phyloP scores from a whole-genome alignment of 2,113 vertebrate species.

The Solenodon paradoxus region DNA sequence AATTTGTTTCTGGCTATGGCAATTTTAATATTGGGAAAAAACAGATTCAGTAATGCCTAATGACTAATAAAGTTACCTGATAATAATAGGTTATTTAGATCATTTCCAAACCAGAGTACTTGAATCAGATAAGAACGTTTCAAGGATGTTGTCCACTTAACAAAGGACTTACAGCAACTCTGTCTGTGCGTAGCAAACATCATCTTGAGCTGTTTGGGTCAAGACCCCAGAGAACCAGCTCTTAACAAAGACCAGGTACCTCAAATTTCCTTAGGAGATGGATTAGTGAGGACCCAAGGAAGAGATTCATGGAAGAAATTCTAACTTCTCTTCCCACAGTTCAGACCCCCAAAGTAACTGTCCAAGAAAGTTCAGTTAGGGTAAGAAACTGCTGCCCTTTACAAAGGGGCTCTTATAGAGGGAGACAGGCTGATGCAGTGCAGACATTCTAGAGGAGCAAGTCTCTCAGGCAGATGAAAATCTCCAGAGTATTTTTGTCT shows the following conservation, averaged over 20 bases:
- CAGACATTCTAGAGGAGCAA: neutral
- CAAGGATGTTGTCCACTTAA: neutral
- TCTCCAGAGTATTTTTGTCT: neutral
- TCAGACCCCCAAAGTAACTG: neutral
- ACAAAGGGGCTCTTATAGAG: neutral
- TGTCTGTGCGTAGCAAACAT: neutral
- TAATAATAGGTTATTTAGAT: constrained; percentile 6
- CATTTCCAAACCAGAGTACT: neutral
- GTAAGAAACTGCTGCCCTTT: neutral
- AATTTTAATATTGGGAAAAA: neutral
- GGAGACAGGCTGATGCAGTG: neutral
- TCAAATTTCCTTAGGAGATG: neutral
- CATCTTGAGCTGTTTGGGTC: neutral
- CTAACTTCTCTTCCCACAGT: neutral
- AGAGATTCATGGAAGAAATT: neutral
- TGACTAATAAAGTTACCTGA: constrained; percentile 2
- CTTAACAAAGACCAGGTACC: neutral
- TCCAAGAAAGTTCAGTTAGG: neutral
- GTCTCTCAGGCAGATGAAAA: neutral
- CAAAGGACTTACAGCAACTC: neutral
- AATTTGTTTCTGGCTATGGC: neutral
- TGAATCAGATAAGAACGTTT: neutral
- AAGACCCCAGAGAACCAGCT: neutral
- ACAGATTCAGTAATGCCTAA: neutral
- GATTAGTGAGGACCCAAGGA: neutral